Base-by-base conservation (phyloP, 1,140 invertebrate species). In the Conus ventricosus region DNA sequence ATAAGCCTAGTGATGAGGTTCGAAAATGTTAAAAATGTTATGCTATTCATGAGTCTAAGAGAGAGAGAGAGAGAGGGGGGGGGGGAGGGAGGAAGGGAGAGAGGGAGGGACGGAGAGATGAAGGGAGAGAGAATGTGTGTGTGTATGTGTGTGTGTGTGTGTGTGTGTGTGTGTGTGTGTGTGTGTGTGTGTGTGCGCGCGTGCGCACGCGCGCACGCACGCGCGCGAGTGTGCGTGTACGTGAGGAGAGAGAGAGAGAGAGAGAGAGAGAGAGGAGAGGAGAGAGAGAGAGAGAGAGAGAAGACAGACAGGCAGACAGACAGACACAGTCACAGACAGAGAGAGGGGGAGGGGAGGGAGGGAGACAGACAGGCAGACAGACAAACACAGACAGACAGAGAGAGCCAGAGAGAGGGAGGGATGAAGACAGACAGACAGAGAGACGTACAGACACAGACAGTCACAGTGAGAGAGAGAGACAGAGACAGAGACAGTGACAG, bases 401-500 rank as follows among this genome's bases (percentile, higher is more conserved):
- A 80, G 76, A 80, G 25, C 4, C 25, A 80, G 76, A 80, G 76
- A 80, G 39, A 80, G 39, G 13, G 76, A 51, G 76, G 25, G 25
- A 39, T 6, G 13, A 25, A 39, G 76, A 20, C 39, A 39, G 39
- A 39, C 39, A 39, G 7, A 80, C 11, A 80, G 27, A 51, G 2
- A 81, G 5, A n/a, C 67, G 1, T 8, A n/a, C 67, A 39, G 8
- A 39, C 25, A 78, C 27, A 55, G 13, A 81, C 27, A 81, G 0
- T 54, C 13, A 81, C 23, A 55, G 51, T 20, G 51, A 81, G 2
- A 54, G 51, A 81, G 51, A 81, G 0, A 81, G 51, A 81, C 23
- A 80, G 76, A 80, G 39, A 80, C 25, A 80, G 76, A 53, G 76
- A 80, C 25, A 80, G 76, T 53, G 76, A 80, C 25, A 51, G 76